These are phyloP conservation scores for Vesta saturnalis DNA, from an alignment of 2,888 invertebrate genomes.

Conservation along the genomic window DNA sequence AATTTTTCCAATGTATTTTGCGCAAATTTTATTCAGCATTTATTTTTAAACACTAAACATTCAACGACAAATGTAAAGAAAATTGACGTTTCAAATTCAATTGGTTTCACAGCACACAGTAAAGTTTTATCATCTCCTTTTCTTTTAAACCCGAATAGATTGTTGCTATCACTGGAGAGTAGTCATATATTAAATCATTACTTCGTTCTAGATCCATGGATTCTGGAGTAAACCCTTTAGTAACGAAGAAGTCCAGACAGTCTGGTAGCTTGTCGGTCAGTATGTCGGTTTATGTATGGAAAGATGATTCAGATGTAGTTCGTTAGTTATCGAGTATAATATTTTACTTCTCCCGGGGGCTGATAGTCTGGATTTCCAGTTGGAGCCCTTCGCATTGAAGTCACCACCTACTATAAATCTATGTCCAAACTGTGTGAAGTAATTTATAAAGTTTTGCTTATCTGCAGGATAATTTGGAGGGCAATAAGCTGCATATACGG, in stretches of 20 bases:
- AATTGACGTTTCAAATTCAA: too few relatives aligned
- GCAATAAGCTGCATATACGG: neutral
- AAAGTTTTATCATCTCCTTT: too few relatives aligned
- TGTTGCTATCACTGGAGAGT: neutral
- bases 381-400: conserved; percentile 4
- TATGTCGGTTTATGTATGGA: neutral
- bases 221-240: conserved; percentile 5
- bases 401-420: neutral
- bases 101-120: too few relatives aligned
- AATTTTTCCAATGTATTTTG: too few relatives aligned
- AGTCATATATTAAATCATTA: neutral
- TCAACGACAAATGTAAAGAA: too few relatives aligned
- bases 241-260: conserved; percentile 6
- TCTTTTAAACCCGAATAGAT: too few relatives aligned
- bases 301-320: neutral
- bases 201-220: too few relatives aligned
- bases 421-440: neutral
- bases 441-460: neutral
- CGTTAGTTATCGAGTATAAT: neutral
- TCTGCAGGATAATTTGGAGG: conserved; percentile 3
- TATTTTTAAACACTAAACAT: too few relatives aligned
- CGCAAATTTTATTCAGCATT: too few relatives aligned
- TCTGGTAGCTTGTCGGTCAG: neutral
- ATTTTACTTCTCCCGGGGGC: conserved; percentile 13
- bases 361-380: neutral